These are phyloP conservation scores for Pammene fasciana DNA, from an alignment of 2,888 invertebrate genomes.

Conservation along the genomic window DNA sequence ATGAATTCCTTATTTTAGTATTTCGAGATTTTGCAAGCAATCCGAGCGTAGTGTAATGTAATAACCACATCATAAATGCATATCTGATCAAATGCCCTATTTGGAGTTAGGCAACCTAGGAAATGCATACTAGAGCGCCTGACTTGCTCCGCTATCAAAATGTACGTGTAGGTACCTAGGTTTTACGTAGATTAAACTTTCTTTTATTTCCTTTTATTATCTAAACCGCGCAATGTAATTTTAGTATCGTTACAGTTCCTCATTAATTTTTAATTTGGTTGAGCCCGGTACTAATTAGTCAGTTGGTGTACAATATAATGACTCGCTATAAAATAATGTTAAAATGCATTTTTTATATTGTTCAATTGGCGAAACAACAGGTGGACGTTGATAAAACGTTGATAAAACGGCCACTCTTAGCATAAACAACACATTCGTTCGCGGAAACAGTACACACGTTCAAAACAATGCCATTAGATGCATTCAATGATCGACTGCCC, in stretches of 20 bases:
- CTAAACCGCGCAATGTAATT: slow-evolving; percentile 60
- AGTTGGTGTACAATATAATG: slow-evolving; percentile 63
- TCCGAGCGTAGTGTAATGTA: background rate
- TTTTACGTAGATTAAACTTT: slow-evolving; percentile 19
- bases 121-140: slow-evolving; percentile 14
- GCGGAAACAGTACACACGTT: slow-evolving; percentile 1
- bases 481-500: slow-evolving; percentile 11
- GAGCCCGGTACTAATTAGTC: slow-evolving; percentile 66
- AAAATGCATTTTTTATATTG: slow-evolving; percentile 28
- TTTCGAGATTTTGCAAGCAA: slow-evolving; percentile 9
- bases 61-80: slow-evolving; percentile 4
- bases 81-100: slow-evolving; percentile 25
- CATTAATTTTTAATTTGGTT: slow-evolving; percentile 66
- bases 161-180: background rate
- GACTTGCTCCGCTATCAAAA: background rate
- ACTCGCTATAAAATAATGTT: slow-evolving; percentile 56
- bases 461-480: slow-evolving; percentile 20
- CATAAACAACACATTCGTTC: slow-evolving; percentile 9
- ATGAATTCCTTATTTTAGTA: background rate
- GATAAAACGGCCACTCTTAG: slow-evolving; percentile 24
- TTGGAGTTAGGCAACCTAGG: slow-evolving; percentile 4
- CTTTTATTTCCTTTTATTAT: slow-evolving; percentile 51
- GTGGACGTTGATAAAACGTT: slow-evolving; percentile 27
- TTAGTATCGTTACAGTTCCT: slow-evolving; percentile 65
- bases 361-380: slow-evolving; percentile 38